phyloP scores from a whole-genome alignment of 2,797 vertebrate genomes.

The Pristis pectinata region DNA sequence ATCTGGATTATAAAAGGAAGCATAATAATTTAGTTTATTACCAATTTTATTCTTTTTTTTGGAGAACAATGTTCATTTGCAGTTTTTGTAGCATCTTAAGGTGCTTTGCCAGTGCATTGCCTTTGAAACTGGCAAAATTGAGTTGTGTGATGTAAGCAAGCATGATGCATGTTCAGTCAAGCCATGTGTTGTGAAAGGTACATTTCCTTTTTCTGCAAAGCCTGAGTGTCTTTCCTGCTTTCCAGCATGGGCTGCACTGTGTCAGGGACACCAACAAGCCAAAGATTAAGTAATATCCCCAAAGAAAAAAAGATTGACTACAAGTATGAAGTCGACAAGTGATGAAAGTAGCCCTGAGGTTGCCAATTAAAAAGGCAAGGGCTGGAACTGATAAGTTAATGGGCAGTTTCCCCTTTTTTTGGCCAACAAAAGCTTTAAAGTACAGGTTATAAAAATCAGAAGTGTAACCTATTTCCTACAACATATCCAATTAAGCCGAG shows the following conservation, averaged over 20 bases:
- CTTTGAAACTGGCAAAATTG: background rate
- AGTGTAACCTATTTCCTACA: constrained; percentile 65
- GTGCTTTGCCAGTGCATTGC: background rate
- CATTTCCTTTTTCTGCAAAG: constrained; percentile 35
- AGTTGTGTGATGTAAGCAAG: background rate
- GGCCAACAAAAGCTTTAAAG: constrained; percentile 66
- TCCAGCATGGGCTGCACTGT: constrained; percentile 66
- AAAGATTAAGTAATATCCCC: constrained; percentile 75
- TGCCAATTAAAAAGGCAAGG: constrained; percentile 79
- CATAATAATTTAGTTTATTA: background rate
- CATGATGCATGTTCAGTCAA: background rate
- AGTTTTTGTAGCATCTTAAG: background rate
- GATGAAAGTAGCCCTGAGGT: constrained; percentile 89
- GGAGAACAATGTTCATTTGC: background rate
- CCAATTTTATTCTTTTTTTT: background rate
- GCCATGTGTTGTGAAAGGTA: background rate
- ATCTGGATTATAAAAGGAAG: constrained; percentile 6
- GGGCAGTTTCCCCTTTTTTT: constrained; percentile 63
- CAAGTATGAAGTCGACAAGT: constrained; percentile 81
- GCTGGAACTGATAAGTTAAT: constrained; percentile 80
- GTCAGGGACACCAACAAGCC: constrained; percentile 75
- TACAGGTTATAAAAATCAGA: constrained; percentile 62
- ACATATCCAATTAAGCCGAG: constrained; percentile 61
- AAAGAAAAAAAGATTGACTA: constrained; percentile 77
- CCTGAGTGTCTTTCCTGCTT: constrained; percentile 56